Base-by-base conservation (phyloP, 1,140 invertebrate species). In the Pollicipes pollicipes region DNA sequence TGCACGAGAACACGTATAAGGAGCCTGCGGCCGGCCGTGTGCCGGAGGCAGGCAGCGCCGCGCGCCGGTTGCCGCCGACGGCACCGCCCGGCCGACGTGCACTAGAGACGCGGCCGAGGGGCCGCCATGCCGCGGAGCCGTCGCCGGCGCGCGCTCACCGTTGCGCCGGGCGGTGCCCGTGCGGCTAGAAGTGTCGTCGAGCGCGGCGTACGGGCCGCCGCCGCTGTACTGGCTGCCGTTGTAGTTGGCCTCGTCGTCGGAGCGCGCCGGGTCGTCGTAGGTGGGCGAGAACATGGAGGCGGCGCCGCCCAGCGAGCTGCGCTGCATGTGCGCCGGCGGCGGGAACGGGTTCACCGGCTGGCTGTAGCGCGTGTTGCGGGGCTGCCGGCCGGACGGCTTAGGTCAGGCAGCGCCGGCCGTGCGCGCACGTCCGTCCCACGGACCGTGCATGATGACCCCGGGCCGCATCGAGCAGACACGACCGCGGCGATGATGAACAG, bases 331-430 rank as follows among this genome's bases (percentile, higher is more conserved):
- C 64, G 68, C 27, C 73, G 63, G 89, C 88, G 26, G 70, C 30
- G 81, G 92, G 93, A 78, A 84, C 27, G 90, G 90, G 79, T 93
- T 90, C 90, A 93, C 93, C 85, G 93, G 91, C 79, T 95, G 91
- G 74, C 91, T 88, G 88, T 94, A 94, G 75, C 91, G 63, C 21
- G 63, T 27, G 27, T 64, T 64, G 63, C 24, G 24, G 6, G 63
- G 63, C 63, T 64, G 37, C 10, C 37, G 24, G 10, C 10, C 37
- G 24, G 10, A 45, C n/a, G n/a, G n/a, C n/a, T n/a, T n/a, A n/a
- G n/a, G n/a, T n/a, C n/a, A n/a, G n/a, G n/a, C n/a, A n/a, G n/a
- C n/a, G n/a, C n/a, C n/a, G n/a, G n/a, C n/a, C n/a, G n/a, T n/a
- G n/a, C n/a, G n/a, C n/a, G n/a, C n/a, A n/a, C n/a, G n/a, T n/a